These are phyloP conservation scores for Zaprionus davidi DNA, from an alignment of 1,140 invertebrate genomes.

Conservation along the genomic window DNA sequence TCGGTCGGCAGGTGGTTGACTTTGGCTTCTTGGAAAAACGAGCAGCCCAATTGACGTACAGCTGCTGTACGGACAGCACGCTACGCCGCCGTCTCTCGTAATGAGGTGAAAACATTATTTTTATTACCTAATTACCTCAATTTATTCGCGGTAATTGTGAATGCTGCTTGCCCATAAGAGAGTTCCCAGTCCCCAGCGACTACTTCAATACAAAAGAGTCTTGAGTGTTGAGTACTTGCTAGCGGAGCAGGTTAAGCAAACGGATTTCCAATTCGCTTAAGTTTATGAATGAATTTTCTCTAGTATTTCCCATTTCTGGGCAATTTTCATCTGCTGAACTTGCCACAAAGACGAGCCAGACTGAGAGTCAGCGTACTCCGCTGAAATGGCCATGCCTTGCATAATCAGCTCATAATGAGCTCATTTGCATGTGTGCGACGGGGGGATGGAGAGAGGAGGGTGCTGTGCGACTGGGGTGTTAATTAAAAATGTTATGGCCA, in stretches of 20 bases:
- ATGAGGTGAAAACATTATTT: conserved; percentile 83
- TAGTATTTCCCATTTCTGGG: conserved; percentile 25
- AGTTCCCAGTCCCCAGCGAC: conserved; percentile 27
- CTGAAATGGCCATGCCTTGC: conserved; percentile 51
- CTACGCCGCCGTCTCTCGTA: conserved; percentile 31
- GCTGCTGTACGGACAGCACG: conserved; percentile 35
- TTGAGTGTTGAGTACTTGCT: conserved; percentile 16
- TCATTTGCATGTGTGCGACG: conserved; percentile 63
- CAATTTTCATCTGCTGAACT: conserved; percentile 63
- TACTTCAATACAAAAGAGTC: conserved; percentile 5
- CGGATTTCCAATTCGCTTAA: conserved; percentile 77
- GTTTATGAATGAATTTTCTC: conserved; percentile 78
- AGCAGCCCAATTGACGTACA: conserved; percentile 37
- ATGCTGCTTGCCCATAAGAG: conserved; percentile 43
- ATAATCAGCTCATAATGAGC: conserved; percentile 76
- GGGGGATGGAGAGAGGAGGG: background rate
- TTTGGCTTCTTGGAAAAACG: conserved; percentile 46
- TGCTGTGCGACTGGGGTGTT: conserved; percentile 22
- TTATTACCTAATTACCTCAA: conserved; percentile 83
- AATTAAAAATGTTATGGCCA: conserved; percentile 41
- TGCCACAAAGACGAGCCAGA: conserved; percentile 20
- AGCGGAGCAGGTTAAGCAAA: conserved; percentile 68
- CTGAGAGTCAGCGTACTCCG: conserved; percentile 25
- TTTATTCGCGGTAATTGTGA: conserved; percentile 77
- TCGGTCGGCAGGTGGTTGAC: conserved; percentile 45